These are phyloP conservation scores for Agraylea sexmaculata DNA, from an alignment of 1,140 invertebrate genomes.

Conservation along the genomic window DNA sequence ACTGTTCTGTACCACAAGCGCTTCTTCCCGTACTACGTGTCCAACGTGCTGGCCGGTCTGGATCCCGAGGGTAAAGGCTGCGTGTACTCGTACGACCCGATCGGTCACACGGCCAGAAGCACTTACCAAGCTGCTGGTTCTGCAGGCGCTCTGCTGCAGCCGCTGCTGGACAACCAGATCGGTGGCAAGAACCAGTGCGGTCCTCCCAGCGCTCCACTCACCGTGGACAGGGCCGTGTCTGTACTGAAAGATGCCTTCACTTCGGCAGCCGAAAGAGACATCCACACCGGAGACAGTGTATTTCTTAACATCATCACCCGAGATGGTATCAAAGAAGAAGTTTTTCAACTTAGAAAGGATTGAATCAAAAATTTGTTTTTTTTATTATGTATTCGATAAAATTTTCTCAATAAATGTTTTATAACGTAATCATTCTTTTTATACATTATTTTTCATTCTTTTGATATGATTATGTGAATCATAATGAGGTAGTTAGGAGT, in stretches of 20 bases:
- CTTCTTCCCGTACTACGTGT: slow-evolving; percentile 98
- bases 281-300: slow-evolving; percentile 90
- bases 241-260: slow-evolving; percentile 93
- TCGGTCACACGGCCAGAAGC: slow-evolving; percentile 81
- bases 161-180: slow-evolving; percentile 83
- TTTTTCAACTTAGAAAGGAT: slow-evolving; percentile 66
- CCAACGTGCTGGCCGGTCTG: slow-evolving; percentile 86
- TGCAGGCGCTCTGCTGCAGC: slow-evolving; percentile 66
- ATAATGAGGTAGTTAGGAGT: too few species aligned
- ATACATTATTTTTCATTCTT: too few species aligned
- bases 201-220: slow-evolving; percentile 47
- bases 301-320: slow-evolving; percentile 83
- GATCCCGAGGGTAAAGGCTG: slow-evolving; percentile 82
- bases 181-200: slow-evolving; percentile 75
- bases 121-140: slow-evolving; percentile 77
- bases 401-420: not conserved
- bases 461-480: too few species aligned
- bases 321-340: slow-evolving; percentile 65
- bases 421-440: not conserved
- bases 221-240: slow-evolving; percentile 66
- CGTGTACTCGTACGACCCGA: slow-evolving; percentile 93
- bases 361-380: slow-evolving; percentile 35
- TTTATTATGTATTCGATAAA: not conserved
- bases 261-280: slow-evolving; percentile 93
- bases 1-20: slow-evolving; percentile 93